These are phyloP conservation scores for Gymnothorax javanicus DNA, from an alignment of 2,797 vertebrate genomes.

Conservation along the genomic window DNA sequence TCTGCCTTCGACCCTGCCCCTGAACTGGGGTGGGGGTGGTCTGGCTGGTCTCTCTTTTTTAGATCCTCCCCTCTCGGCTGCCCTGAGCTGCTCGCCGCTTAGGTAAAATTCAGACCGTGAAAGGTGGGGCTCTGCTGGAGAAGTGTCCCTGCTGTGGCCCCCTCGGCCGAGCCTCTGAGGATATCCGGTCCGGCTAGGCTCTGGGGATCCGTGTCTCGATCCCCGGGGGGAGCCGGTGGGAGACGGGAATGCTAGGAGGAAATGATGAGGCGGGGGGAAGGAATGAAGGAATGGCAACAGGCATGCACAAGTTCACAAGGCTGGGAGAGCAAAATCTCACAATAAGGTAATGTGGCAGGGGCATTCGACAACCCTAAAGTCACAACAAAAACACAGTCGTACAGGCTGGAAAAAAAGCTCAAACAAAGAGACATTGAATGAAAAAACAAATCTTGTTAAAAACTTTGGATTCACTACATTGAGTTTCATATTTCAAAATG, in stretches of 20 bases:
- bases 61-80: conserved; percentile 25
- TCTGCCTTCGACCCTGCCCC: conserved; percentile 29
- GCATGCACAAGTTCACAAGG: conserved; percentile 44
- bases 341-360: conserved; percentile 29
- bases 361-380: background rate
- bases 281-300: conserved; percentile 19
- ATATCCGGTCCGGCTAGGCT: conserved; percentile 58
- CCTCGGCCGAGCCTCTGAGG: conserved; percentile 52
- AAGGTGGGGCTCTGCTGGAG: conserved; percentile 41
- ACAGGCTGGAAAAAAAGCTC: conserved; percentile 1
- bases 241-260: background rate
- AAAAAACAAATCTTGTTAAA: background rate
- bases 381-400: background rate
- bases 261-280: background rate
- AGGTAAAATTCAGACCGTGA: background rate
- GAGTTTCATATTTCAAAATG: background rate
- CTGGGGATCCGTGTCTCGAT: conserved; percentile 45
- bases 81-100: conserved; percentile 43
- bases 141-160: conserved; percentile 31
- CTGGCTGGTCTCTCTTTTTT: conserved; percentile 52
- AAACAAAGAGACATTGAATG: background rate
- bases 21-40: conserved; percentile 51
- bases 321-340: conserved; percentile 51
- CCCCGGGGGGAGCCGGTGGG: background rate
- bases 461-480: background rate